These are phyloP conservation scores for Jaculus jaculus DNA, from an alignment of 2,113 vertebrate species.

Conservation along the genomic window DNA sequence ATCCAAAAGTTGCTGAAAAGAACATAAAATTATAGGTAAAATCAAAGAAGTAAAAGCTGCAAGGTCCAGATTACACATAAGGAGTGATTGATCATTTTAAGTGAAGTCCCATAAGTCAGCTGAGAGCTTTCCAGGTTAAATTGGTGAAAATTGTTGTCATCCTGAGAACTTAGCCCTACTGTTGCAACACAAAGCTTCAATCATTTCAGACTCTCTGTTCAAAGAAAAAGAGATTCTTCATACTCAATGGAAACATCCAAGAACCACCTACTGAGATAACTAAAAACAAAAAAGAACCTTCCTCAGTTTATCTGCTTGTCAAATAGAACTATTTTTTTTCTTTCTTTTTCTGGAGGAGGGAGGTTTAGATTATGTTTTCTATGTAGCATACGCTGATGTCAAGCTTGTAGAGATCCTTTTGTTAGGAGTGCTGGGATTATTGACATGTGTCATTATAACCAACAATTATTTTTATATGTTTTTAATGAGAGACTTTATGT, in stretches of 20 bases:
- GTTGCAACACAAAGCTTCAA: background rate
- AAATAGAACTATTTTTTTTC: background rate
- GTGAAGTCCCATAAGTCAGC: background rate
- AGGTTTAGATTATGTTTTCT: background rate
- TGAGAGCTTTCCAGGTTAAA: background rate
- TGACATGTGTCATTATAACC: background rate
- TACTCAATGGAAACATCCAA: slow-evolving; percentile 38
- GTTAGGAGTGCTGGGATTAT: background rate
- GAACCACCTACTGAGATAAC: background rate
- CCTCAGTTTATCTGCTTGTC: background rate
- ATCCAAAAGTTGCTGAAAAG: background rate
- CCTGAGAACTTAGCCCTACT: background rate
- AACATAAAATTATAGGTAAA: background rate
- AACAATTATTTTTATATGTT: background rate
- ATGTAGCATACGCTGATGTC: background rate
- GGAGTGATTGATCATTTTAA: background rate
- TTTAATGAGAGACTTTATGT: background rate
- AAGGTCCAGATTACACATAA: background rate
- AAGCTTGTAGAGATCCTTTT: background rate
- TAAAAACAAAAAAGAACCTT: background rate
- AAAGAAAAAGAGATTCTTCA: background rate
- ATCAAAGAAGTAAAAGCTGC: background rate
- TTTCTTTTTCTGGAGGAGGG: background rate
- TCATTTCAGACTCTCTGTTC: background rate
- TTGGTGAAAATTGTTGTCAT: background rate